These are phyloP conservation scores for Aphidius gifuensis DNA, from an alignment of 1,140 invertebrate species.

Conservation along the genomic window DNA sequence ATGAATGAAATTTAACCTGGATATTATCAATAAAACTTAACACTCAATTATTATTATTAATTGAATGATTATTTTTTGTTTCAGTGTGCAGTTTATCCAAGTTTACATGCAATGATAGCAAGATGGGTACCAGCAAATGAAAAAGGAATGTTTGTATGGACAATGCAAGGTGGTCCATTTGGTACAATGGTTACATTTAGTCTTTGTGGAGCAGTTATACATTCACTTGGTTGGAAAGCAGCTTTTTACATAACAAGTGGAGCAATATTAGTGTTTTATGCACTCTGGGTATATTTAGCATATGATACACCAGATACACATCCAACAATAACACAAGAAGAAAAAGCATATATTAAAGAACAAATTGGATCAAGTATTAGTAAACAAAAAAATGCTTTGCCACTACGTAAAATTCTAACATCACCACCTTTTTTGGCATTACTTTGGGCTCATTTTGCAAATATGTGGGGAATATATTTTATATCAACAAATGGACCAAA, in stretches of 20 bases:
- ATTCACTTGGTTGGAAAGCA: conserved; percentile 66
- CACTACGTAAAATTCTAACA: conserved; percentile 53
- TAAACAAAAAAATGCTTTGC: conserved; percentile 53
- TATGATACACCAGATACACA: conserved; percentile 72
- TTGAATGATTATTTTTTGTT: too few species aligned
- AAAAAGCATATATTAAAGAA: conserved; percentile 72
- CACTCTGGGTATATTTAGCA: conserved; percentile 64
- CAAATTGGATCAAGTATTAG: conserved; percentile 57
- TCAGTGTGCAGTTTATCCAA: conserved; percentile 68
- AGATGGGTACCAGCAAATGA: conserved; percentile 74
- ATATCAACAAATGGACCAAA: conserved; percentile 86
- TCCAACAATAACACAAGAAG: conserved; percentile 70
- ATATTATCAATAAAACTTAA: too few species aligned
- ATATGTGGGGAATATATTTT: conserved; percentile 76
- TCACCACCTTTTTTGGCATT: conserved; percentile 69
- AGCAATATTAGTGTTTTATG: conserved; percentile 62
- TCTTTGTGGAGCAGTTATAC: conserved; percentile 64
- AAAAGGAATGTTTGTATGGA: conserved; percentile 73
- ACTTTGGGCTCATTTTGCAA: conserved; percentile 68
- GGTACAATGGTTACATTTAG: conserved; percentile 75
- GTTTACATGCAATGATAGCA: conserved; percentile 68
- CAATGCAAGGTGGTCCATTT: conserved; percentile 68
- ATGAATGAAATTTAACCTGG: too few species aligned
- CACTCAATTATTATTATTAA: too few species aligned
- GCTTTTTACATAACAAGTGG: conserved; percentile 71